Evolutionary conservation across 2,888 invertebrate genomes (phyloP).

Genomic region (Willowsia nigromaculata): DNA sequence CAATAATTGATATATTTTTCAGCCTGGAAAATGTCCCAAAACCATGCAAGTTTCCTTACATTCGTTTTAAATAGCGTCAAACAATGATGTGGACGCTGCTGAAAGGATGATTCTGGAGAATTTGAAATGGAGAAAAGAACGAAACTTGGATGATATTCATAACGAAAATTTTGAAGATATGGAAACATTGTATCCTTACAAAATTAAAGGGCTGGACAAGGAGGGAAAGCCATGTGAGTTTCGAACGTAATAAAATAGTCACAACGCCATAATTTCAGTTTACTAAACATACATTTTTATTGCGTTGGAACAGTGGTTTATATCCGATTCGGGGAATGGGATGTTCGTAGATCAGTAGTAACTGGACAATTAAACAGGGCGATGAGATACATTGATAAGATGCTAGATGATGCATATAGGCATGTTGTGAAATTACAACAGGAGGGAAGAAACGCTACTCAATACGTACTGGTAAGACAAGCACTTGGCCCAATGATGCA

Average conservation of each 20-base stretch:
- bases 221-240: slow-evolving; percentile 60
- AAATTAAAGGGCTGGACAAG: slow-evolving; percentile 22
- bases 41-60: neutral
- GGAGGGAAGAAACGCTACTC: slow-evolving; percentile 55
- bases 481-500: too few species aligned
- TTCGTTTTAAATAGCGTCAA: slow-evolving; percentile 5
- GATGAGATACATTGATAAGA: slow-evolving; percentile 58
- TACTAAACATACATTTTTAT: too few species aligned
- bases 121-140: slow-evolving; percentile 48
- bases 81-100: slow-evolving; percentile 13
- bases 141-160: slow-evolving; percentile 44
- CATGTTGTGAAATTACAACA: slow-evolving; percentile 46
- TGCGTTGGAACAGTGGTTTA: slow-evolving; percentile 33
- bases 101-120: slow-evolving; percentile 33
- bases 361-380: slow-evolving; percentile 48
- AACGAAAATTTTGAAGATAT: slow-evolving; percentile 42
- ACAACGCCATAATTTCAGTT: too few species aligned
- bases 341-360: slow-evolving; percentile 41
- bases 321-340: slow-evolving; percentile 58
- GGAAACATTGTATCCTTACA: slow-evolving; percentile 32
- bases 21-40: too few species aligned
- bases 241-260: too few species aligned
- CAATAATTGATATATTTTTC: neutral
- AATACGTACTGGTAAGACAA: slow-evolving; percentile 48
- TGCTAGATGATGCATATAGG: slow-evolving; percentile 55